Evolutionary conservation across 2,113 vertebrate species (phyloP).

Genomic region (Zapus hudsonius): DNA sequence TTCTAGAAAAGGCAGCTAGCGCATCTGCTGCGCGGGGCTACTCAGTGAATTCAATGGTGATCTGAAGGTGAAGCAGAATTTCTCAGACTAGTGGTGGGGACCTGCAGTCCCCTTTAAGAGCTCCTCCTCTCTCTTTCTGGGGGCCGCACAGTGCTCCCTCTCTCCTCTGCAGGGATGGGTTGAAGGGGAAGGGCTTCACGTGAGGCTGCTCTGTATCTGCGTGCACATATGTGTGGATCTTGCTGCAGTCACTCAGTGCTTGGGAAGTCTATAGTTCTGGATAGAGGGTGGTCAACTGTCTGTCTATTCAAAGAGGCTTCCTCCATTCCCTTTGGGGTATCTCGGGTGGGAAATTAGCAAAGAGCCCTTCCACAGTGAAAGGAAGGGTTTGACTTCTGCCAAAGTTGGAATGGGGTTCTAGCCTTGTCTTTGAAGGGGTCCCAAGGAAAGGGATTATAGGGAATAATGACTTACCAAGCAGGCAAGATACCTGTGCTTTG

Average conservation of each 20-base stretch:
- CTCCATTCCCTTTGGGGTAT: not conserved
- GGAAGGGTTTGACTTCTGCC: not conserved
- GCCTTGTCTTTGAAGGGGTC: not conserved
- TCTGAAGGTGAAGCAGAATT: not conserved
- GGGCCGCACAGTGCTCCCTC: not conserved
- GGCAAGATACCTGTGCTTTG: no score
- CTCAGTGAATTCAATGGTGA: not conserved
- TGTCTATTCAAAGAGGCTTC: not conserved
- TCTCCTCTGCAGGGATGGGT: not conserved
- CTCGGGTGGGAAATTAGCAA: not conserved
- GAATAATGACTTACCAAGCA: not conserved
- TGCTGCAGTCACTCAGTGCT: no score
- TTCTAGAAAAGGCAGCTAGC: not conserved
- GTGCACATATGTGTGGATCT: not conserved
- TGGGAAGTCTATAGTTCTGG: not conserved
- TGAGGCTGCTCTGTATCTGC: not conserved
- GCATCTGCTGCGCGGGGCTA: not conserved
- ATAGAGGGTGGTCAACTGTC: not conserved
- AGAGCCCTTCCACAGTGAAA: not conserved
- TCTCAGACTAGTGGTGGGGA: not conserved
- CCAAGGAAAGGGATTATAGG: not conserved
- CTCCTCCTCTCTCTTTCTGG: not conserved
- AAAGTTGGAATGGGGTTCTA: not conserved
- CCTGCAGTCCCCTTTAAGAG: not conserved
- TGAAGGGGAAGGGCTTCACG: not conserved